Conservation (phyloP, 2,888 invertebrate genomes). For the Salticus scenicus region DNA sequence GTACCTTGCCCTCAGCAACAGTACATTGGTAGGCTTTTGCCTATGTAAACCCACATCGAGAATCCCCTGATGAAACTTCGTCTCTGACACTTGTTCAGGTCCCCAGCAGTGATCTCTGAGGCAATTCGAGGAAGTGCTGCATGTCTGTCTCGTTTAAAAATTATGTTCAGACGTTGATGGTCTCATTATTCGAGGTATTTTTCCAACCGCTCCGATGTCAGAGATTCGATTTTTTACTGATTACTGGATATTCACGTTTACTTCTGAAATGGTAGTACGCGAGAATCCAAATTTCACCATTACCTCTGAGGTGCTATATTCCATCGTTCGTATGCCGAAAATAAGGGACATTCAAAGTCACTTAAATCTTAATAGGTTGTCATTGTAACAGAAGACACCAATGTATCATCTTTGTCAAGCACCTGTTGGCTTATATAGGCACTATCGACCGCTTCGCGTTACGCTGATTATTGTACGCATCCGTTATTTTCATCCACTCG, state of each 20-base stretch:
- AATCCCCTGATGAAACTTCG: neutral
- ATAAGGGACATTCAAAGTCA: conserved; percentile 18
- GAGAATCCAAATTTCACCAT: conserved; percentile 17
- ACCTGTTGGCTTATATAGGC: neutral
- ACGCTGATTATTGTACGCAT: neutral
- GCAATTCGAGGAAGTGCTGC: neutral
- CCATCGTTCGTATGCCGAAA: neutral
- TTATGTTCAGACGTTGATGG: neutral
- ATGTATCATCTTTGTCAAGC: conserved; percentile 16
- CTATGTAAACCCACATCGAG: neutral
- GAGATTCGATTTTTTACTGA: neutral
- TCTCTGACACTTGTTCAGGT: conserved; percentile 12
- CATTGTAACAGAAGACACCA: conserved; percentile 13
- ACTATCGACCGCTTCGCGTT: neutral
- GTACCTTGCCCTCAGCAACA: conserved; percentile 12
- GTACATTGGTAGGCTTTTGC: conserved; percentile 2
- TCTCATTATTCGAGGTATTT: neutral
- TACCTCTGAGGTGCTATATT: conserved; percentile 16
- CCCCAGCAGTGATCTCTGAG: neutral
- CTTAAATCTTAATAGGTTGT: conserved; percentile 7
- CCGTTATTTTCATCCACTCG: neutral
- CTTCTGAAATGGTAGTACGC: conserved; percentile 13
- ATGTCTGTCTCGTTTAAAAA: neutral
- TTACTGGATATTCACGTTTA: conserved; percentile 18
- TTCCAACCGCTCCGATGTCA: neutral